Conservation (phyloP, 2,797 vertebrate species). For the Platalea minor region DNA sequence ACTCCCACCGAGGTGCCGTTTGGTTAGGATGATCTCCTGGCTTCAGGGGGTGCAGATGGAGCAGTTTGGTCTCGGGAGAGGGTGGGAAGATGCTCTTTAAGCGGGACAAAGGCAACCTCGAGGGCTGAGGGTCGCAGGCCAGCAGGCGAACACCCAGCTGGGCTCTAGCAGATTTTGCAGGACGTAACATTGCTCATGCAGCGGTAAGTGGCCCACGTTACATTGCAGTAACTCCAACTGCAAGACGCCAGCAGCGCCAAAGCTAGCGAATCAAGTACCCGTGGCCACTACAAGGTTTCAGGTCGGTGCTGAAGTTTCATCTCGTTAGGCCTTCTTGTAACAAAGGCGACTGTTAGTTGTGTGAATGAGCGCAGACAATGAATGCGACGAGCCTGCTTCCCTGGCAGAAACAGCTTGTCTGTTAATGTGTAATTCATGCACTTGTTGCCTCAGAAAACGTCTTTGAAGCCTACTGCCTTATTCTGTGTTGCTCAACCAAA, state of each 20-base stretch:
- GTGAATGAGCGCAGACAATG: fast-evolving
- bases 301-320: fast-evolving
- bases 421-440: neutral
- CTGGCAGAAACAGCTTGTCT: neutral
- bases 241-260: neutral
- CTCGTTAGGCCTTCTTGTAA: neutral
- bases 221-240: fast-evolving
- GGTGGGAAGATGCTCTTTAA: neutral
- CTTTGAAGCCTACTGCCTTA: neutral
- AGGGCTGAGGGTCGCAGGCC: neutral
- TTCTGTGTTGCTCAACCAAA: neutral
- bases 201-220: fast-evolving
- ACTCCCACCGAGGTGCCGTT: neutral
- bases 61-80: neutral
- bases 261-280: fast-evolving
- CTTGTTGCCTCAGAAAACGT: neutral
- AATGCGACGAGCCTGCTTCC: neutral
- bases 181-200: fast-evolving
- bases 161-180: neutral
- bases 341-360: neutral
- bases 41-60: neutral
- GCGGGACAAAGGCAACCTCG: neutral
- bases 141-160: neutral
- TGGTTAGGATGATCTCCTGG: neutral
- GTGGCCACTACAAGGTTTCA: neutral